A percentile compares a stretch with the other conserved stretches of the same genome.
phyloP scores from a whole-genome alignment of 2,797 vertebrate genomes.

The Saxicola maurus region DNA sequence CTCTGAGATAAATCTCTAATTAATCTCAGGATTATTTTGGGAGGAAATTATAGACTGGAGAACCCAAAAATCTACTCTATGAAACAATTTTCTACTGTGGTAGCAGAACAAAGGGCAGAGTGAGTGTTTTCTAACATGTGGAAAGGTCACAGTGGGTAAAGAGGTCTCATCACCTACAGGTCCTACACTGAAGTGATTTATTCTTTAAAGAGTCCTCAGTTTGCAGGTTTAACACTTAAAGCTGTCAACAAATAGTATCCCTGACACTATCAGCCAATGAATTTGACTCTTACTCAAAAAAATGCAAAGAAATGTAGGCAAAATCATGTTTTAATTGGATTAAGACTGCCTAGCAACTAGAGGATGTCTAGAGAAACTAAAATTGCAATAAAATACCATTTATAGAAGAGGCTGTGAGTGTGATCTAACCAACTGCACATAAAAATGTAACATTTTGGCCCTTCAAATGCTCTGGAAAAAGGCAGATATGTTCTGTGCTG shows the following conservation, averaged over 20 bases:
- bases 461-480: neutral
- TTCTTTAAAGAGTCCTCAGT: neutral
- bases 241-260: neutral
- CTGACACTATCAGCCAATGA: neutral
- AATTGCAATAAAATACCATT: neutral
- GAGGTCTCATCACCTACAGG: neutral
- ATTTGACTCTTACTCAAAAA: neutral
- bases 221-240: neutral
- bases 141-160: neutral
- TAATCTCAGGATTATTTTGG: neutral
- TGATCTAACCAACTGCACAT: neutral
- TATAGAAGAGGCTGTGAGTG: neutral
- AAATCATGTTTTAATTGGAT: neutral
- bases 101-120: neutral
- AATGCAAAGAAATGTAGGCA: neutral
- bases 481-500: neutral
- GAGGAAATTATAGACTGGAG: neutral
- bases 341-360: neutral
- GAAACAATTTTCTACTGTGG: neutral
- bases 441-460: neutral
- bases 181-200: neutral
- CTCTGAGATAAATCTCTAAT: neutral
- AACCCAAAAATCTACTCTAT: neutral
- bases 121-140: rapidly evolving
- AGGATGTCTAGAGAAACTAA: neutral